phyloP scores from a whole-genome alignment of 2,888 invertebrate species.

The Microctonus brassicae region DNA sequence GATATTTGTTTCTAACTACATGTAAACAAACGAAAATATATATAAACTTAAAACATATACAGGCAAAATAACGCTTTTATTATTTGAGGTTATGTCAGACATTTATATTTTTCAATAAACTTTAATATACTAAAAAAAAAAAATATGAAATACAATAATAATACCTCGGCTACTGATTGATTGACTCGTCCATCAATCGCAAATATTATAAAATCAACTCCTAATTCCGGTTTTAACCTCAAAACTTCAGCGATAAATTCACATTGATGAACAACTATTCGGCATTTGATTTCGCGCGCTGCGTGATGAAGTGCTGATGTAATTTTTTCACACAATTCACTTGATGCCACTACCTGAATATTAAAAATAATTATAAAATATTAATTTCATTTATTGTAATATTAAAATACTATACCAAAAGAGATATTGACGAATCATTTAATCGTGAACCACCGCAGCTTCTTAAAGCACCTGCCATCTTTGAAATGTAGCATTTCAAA shows the following conservation, averaged over 20 bases:
- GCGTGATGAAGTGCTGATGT: constrained; percentile 52
- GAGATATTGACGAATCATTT: constrained; percentile 50
- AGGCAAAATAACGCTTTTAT: too few relatives aligned
- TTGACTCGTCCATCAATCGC: constrained; percentile 56
- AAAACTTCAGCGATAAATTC: constrained; percentile 57
- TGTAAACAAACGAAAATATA: constrained; percentile 23
- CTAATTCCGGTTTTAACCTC: constrained; percentile 45
- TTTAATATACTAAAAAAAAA: too few relatives aligned
- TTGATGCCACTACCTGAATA: constrained; percentile 57
- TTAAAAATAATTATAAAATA: constrained; percentile 18
- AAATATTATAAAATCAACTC: constrained; percentile 62
- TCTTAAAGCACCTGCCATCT: constrained; percentile 57
- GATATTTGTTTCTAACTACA: constrained; percentile 58
- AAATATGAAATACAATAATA: too few relatives aligned
- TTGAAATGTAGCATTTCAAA: neutral
- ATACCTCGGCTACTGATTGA: constrained; percentile 57
- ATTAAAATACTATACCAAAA: constrained; percentile 52
- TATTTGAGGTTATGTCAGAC: constrained; percentile 34
- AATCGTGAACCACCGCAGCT: constrained; percentile 46
- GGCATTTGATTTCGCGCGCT: constrained; percentile 51
- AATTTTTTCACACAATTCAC: constrained; percentile 56
- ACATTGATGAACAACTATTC: constrained; percentile 58
- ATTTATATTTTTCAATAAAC: too few relatives aligned
- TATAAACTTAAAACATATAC: constrained; percentile 1
- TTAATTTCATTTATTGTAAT: neutral